Evolutionary conservation across 2,888 invertebrate genomes (phyloP).

Genomic region (Habrosyne pyritoides): DNA sequence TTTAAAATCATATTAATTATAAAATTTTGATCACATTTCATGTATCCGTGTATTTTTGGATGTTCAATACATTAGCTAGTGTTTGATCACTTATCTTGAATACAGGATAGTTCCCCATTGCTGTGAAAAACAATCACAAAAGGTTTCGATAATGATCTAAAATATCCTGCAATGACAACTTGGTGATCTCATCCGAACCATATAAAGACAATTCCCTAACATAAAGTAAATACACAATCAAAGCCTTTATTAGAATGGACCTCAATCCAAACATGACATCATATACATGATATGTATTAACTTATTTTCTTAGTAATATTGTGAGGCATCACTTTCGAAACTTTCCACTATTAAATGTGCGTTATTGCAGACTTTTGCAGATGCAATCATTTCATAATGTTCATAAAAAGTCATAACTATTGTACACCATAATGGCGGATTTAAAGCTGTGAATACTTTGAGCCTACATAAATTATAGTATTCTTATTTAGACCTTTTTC

Average conservation of each 20-base stretch:
- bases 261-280: slow-evolving; percentile 4
- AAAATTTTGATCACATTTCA: too few relatives aligned
- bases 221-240: neutral
- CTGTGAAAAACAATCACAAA: too few relatives aligned
- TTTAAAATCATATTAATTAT: too few relatives aligned
- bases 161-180: neutral
- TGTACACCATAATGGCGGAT: neutral
- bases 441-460: neutral
- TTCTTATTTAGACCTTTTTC: neutral
- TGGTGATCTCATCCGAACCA: neutral
- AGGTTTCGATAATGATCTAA: too few relatives aligned
- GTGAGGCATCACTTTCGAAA: slow-evolving; percentile 28
- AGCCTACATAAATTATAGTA: neutral
- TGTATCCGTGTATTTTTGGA: too few relatives aligned
- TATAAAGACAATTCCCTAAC: neutral
- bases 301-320: slow-evolving; percentile 15
- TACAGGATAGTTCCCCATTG: too few relatives aligned
- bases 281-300: neutral
- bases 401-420: slow-evolving; percentile 6
- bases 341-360: slow-evolving; percentile 40
- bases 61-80: too few relatives aligned
- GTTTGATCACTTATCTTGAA: too few relatives aligned
- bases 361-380: slow-evolving; percentile 19
- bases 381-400: slow-evolving; percentile 16
- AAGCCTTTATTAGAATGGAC: neutral